Base-by-base conservation (phyloP, 1,140 invertebrate species). In the Halotydeus destructor region DNA sequence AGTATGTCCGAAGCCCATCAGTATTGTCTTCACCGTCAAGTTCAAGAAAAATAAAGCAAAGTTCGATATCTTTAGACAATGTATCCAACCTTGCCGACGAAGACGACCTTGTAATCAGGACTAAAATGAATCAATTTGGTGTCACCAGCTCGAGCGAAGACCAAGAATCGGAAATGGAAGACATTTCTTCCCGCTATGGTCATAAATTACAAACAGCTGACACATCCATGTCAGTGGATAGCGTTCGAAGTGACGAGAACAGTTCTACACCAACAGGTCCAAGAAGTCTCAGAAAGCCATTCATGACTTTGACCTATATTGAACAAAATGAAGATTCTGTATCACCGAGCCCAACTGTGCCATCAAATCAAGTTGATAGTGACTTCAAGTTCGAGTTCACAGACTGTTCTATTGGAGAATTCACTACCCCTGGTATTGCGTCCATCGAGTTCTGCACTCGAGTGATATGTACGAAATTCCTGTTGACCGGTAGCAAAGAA, bases 361-460 rank as follows among this genome's bases (percentile, higher is more conserved):
- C 35, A n/a, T n/a, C n/a, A n/a, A n/a, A n/a, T n/a, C n/a, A n/a
- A n/a, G n/a, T n/a, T n/a, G n/a, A n/a, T n/a, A n/a, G n/a, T n/a
- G n/a, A n/a, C n/a, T n/a, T n/a, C n/a, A n/a, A n/a, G n/a, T n/a
- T n/a, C n/a, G n/a, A n/a, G n/a, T n/a, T n/a, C n/a, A n/a, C n/a
- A n/a, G n/a, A n/a, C n/a, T n/a, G n/a, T n/a, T n/a, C 73, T 42
- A 71, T 82, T 47, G 78, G 78, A 1, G 60, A 60, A 24, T 67
- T 71, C 18, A 58, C 61, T 8, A 22, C 25, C 18, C 78, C 81
- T 52, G 56, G 62, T 6, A 70, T 75, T 49, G 57, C 74, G 5
- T 67, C 76, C 0, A 53, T 88, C 0, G 65, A 75, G 38, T 83
- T 74, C 55, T 80, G 78, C 49, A 66, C 71, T 22, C 66, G 82